phyloP scores from a whole-genome alignment of 2,888 invertebrate species.

The Helicoverpa assulta region DNA sequence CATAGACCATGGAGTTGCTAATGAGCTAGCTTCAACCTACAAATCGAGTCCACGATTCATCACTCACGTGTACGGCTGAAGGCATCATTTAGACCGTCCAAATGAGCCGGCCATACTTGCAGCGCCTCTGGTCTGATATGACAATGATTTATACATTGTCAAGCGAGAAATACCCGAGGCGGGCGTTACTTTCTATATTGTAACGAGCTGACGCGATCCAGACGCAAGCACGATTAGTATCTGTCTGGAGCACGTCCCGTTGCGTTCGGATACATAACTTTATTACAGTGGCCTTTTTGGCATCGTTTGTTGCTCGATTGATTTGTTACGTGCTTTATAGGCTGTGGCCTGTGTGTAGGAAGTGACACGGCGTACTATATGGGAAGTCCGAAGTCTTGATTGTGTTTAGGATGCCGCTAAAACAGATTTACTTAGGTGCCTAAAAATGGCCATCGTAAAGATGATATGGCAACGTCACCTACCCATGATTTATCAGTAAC shows the following conservation, averaged over 20 bases:
- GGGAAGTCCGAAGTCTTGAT: slow-evolving; percentile 1
- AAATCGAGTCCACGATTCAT: slow-evolving; percentile 61
- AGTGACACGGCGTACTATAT: slow-evolving; percentile 4
- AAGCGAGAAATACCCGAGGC: slow-evolving; percentile 58
- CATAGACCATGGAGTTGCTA: slow-evolving; percentile 30
- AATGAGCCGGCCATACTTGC: slow-evolving; percentile 68
- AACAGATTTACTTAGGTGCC: background rate
- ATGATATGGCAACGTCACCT: background rate
- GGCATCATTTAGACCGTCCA: slow-evolving; percentile 65
- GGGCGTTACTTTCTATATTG: slow-evolving; percentile 71
- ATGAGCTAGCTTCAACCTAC: slow-evolving; percentile 53
- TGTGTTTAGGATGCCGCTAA: background rate
- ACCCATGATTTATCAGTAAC: no score
- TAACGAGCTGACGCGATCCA: slow-evolving; percentile 69
- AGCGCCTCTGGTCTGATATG: slow-evolving; percentile 72
- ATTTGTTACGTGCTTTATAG: slow-evolving; percentile 39
- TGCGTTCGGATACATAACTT: slow-evolving; percentile 58
- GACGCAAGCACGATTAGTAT: slow-evolving; percentile 68
- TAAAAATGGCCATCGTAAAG: background rate
- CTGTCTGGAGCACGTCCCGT: slow-evolving; percentile 63
- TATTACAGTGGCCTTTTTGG: slow-evolving; percentile 62
- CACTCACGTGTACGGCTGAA: slow-evolving; percentile 55
- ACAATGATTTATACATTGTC: slow-evolving; percentile 77
- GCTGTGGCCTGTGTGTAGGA: slow-evolving; percentile 10
- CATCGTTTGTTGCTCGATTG: slow-evolving; percentile 59